Conservation (phyloP, 2,888 invertebrate species). For the Diarsia rubi region DNA sequence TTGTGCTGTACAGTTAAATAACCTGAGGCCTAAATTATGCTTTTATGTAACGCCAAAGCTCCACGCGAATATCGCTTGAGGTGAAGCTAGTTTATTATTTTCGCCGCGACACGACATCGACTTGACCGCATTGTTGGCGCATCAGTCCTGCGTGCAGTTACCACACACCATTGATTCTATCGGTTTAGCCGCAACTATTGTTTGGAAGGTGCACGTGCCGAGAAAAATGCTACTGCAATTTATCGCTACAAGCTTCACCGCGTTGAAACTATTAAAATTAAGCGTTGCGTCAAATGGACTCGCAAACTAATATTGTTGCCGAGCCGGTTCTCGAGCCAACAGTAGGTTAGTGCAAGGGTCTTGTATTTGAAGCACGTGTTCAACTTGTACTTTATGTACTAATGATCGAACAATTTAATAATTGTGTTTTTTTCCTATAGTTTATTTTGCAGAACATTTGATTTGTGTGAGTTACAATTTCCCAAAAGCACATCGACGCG, state of each 20-base stretch:
- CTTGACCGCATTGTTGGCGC: constrained; percentile 67
- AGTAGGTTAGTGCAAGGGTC: constrained; percentile 35
- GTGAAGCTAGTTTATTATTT: constrained; percentile 53
- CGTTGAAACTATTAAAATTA: constrained; percentile 75
- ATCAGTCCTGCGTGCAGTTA: constrained; percentile 61
- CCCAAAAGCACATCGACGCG: not conserved
- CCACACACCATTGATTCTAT: constrained; percentile 76
- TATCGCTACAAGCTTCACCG: constrained; percentile 76
- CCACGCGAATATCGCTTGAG: constrained; percentile 23
- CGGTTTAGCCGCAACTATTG: constrained; percentile 61
- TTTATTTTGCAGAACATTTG: not conserved
- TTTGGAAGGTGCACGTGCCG: constrained; percentile 70
- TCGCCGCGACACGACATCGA: constrained; percentile 67
- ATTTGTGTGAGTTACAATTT: not conserved
- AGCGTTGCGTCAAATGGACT: constrained; percentile 69
- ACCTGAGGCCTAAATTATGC: constrained; percentile 23
- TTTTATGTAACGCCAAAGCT: constrained; percentile 47
- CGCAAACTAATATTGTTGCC: constrained; percentile 49
- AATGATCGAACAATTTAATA: not conserved
- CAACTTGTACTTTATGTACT: constrained; percentile 8
- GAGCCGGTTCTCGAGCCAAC: constrained; percentile 52
- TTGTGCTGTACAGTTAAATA: constrained; percentile 23
- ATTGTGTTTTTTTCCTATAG: not conserved
- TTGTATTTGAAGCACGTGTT: constrained; percentile 25
- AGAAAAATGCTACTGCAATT: constrained; percentile 79